Conservation (phyloP, 2,113 vertebrate genomes). For the Rhea pennata region DNA sequence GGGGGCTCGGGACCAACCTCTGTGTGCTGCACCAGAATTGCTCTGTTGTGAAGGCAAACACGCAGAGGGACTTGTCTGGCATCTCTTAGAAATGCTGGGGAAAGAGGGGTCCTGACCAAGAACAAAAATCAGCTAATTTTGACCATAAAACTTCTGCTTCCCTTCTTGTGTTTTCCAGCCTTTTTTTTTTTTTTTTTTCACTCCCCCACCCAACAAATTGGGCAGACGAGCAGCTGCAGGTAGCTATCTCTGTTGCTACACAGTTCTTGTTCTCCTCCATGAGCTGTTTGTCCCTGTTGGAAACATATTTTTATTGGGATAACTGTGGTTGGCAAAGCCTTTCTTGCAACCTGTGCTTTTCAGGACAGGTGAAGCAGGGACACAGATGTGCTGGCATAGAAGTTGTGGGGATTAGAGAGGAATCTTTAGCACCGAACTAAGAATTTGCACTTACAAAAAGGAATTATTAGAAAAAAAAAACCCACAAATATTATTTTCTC, state of each 20-base stretch:
- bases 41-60: background rate
- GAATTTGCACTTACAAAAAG: background rate
- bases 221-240: background rate
- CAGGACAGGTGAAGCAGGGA: rapidly evolving
- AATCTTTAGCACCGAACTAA: background rate
- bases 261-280: background rate
- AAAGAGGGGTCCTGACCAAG: background rate
- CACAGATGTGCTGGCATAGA: background rate
- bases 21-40: background rate
- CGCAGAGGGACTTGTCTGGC: background rate
- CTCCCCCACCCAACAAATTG: background rate
- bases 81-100: background rate
- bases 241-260: background rate
- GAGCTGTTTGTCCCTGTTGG: background rate
- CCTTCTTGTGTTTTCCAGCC: background rate
- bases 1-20: background rate
- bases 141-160: background rate
- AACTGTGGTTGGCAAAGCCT: background rate
- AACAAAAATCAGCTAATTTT: background rate
- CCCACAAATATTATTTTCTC: background rate
- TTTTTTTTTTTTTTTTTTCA: background rate
- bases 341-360: background rate
- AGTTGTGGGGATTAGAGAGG: background rate
- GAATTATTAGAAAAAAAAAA: background rate
- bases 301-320: background rate